Conservation (phyloP, 2,888 invertebrate species). For the Sesia apiformis region DNA sequence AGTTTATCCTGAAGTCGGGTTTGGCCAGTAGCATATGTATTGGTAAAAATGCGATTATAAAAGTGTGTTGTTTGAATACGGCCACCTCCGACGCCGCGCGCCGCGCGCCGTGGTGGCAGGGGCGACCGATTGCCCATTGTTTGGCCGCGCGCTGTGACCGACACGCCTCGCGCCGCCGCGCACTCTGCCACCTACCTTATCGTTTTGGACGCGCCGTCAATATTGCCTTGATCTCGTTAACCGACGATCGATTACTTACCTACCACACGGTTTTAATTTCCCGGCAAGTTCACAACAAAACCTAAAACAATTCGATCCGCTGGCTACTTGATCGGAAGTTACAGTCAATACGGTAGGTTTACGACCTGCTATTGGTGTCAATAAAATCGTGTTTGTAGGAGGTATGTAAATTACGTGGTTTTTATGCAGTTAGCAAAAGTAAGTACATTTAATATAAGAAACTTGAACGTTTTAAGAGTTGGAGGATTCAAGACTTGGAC, state of each 20-base stretch:
- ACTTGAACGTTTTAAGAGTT: no score
- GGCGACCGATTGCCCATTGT: conserved; percentile 65
- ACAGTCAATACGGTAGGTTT: no score
- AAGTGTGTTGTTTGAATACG: conserved; percentile 9
- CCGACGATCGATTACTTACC: conserved; percentile 31
- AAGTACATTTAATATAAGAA: no score
- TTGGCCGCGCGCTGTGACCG: conserved; percentile 54
- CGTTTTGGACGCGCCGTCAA: conserved; percentile 36
- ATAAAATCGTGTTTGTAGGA: no score
- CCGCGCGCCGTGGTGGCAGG: conserved; percentile 21
- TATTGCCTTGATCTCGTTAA: conserved; percentile 62
- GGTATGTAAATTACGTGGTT: no score
- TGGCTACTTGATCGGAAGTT: conserved; percentile 3
- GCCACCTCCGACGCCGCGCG: conserved; percentile 16
- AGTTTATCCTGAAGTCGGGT: no score
- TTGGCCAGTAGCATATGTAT: no score
- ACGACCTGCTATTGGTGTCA: no score
- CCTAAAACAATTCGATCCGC: conserved; percentile 9
- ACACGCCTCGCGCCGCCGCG: conserved; percentile 61
- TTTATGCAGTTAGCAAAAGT: no score
- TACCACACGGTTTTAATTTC: conserved; percentile 40
- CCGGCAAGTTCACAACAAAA: conserved; percentile 21
- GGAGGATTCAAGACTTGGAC: no score
- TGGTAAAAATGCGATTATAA: no score
- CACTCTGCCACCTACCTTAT: conserved; percentile 61